Evolutionary conservation across 92 coral and sea anemone genomes (phyloP).

Genomic region (Zoanthus solanderi): DNA sequence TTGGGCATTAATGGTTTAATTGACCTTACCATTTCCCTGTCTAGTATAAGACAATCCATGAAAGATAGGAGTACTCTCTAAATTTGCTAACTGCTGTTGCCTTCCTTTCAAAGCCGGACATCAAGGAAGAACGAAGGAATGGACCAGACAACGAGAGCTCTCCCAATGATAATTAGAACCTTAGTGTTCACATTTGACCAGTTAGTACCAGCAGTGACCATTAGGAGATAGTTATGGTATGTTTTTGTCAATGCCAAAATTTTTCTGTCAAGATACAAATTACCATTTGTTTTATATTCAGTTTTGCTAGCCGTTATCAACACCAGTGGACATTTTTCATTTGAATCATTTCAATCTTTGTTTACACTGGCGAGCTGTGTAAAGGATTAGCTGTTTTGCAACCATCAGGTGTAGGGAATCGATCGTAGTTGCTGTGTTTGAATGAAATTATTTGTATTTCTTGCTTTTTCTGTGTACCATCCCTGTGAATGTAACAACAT

Average conservation of each 20-base stretch:
- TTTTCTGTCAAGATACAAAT: conserved; percentile 5
- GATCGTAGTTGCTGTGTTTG: conserved; percentile 69
- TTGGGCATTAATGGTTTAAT: no score
- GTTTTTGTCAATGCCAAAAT: conserved; percentile 6
- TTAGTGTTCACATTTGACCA: conserved; percentile 15
- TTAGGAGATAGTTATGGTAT: not conserved
- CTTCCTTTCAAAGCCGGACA: not conserved
- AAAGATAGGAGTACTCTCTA: no score
- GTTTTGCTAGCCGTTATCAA: conserved; percentile 6
- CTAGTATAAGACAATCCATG: not conserved
- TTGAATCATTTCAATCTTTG: not conserved
- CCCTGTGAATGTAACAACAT: conserved; percentile 49
- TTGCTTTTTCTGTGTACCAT: conserved; percentile 67
- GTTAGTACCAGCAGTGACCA: conserved; percentile 9
- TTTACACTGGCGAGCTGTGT: conserved; percentile 31
- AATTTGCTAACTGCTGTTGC: not conserved
- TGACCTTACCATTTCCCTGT: no score
- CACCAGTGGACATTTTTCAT: not conserved
- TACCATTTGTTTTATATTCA: conserved; percentile 27
- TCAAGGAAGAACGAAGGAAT: conserved; percentile 36
- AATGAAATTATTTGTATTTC: conserved; percentile 58
- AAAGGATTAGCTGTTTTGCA: not conserved
- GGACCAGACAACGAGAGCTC: conserved; percentile 33
- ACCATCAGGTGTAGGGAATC: conserved; percentile 27
- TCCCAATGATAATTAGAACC: conserved; percentile 41